These are phyloP conservation scores for Balaeniceps rex DNA, from an alignment of 2,113 vertebrate genomes.

Conservation along the genomic window DNA sequence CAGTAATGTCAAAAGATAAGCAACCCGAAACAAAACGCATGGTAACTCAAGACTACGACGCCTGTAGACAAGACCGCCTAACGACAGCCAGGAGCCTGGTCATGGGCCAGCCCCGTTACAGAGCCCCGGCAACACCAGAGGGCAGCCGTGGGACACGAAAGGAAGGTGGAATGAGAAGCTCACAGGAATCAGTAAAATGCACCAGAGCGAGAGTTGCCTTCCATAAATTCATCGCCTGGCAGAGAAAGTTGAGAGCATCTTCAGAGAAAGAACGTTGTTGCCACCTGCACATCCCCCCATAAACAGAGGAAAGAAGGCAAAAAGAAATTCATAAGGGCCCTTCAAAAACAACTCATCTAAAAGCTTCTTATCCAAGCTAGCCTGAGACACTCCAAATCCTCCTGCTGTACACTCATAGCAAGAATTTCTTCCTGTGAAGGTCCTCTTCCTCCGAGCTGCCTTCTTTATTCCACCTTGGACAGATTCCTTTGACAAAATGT, in stretches of 20 bases:
- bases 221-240: background rate
- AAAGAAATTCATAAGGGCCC: background rate
- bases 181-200: fast-evolving
- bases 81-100: background rate
- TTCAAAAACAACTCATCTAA: background rate
- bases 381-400: background rate
- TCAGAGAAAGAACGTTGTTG: background rate
- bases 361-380: background rate
- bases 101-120: fast-evolving
- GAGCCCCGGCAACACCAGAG: background rate
- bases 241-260: fast-evolving
- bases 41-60: background rate
- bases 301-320: background rate
- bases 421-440: background rate
- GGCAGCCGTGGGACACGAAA: background rate
- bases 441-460: background rate
- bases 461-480: background rate
- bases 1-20: background rate
- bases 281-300: fast-evolving
- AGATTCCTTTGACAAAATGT: background rate
- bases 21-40: background rate
- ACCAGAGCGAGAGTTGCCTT: background rate
- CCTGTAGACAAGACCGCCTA: background rate
- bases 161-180: fast-evolving
- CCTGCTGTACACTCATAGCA: background rate